Conservation (phyloP, 2,888 invertebrate genomes). For the Pterobdella sp. region DNA sequence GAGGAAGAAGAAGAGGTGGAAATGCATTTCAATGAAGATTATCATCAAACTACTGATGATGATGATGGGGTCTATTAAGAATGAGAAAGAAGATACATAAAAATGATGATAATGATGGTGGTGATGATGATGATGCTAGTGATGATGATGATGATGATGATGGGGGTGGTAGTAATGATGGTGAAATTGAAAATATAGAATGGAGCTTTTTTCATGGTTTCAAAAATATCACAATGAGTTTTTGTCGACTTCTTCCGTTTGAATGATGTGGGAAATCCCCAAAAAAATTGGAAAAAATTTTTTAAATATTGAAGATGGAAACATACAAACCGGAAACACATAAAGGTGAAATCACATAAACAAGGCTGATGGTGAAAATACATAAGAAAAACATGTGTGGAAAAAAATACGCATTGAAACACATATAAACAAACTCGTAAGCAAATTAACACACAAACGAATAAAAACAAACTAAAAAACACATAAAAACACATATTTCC, state of each 20-base stretch:
- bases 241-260: too few species aligned
- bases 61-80: constrained; percentile 8
- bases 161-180: not conserved
- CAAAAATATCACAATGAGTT: too few species aligned
- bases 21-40: not conserved
- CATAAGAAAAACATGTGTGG: not conserved
- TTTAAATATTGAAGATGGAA: too few species aligned
- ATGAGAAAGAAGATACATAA: not conserved
- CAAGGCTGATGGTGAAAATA: too few species aligned
- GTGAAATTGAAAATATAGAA: not conserved
- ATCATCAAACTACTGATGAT: not conserved
- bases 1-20: constrained; percentile 19
- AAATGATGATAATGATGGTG: not conserved
- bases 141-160: constrained; percentile 8
- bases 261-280: too few species aligned
- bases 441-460: not conserved
- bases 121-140: not conserved
- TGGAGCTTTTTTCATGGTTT: not conserved
- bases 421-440: not conserved
- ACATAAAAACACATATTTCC: not conserved
- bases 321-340: too few species aligned
- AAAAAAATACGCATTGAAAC: not conserved
- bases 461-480: not conserved
- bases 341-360: too few species aligned
- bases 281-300: too few species aligned